phyloP scores from a whole-genome alignment of 2,113 vertebrate species.

The Oncorhynchus keta region DNA sequence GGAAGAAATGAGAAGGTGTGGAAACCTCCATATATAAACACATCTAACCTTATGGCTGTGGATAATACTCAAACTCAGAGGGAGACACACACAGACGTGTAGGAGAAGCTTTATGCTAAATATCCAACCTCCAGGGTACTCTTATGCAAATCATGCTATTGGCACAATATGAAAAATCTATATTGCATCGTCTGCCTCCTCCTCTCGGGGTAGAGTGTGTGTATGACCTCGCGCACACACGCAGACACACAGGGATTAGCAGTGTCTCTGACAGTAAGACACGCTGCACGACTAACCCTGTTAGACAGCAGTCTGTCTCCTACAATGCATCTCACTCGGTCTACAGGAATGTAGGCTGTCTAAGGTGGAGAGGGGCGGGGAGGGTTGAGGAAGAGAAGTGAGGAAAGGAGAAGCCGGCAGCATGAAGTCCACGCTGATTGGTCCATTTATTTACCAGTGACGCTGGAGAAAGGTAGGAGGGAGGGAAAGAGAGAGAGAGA shows the following conservation, averaged over 20 bases:
- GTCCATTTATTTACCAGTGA: slow-evolving; percentile 68
- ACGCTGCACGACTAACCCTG: slow-evolving; percentile 64
- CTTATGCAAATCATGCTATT: slow-evolving; percentile 1
- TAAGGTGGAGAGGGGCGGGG: slow-evolving; percentile 59
- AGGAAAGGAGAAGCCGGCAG: slow-evolving; percentile 42
- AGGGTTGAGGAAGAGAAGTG: slow-evolving; percentile 13
- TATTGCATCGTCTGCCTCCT: slow-evolving; percentile 57
- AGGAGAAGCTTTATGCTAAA: no score
- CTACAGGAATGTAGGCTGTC: slow-evolving; percentile 69
- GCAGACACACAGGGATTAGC: slow-evolving; percentile 58
- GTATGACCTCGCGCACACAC: slow-evolving; percentile 45
- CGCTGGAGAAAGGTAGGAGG: slow-evolving; percentile 63
- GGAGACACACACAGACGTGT: slow-evolving; percentile 20
- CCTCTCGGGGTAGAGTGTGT: slow-evolving; percentile 49
- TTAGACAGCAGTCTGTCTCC: slow-evolving; percentile 70
- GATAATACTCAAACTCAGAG: slow-evolving; percentile 24
- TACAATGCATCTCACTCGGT: slow-evolving; percentile 65
- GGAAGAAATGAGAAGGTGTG: background rate
- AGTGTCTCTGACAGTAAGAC: slow-evolving; percentile 66
- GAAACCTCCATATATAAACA: background rate
- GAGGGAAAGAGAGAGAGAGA: slow-evolving; percentile 1
- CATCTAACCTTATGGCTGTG: background rate
- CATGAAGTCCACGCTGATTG: slow-evolving; percentile 62
- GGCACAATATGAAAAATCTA: slow-evolving; percentile 59
- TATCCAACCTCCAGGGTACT: no score